Percentiles rank a stretch among this genome's conserved stretches.
These are phyloP conservation scores for Acrocyrtus sp. DNA, from an alignment of 2,888 invertebrate genomes.

Conservation along the genomic window DNA sequence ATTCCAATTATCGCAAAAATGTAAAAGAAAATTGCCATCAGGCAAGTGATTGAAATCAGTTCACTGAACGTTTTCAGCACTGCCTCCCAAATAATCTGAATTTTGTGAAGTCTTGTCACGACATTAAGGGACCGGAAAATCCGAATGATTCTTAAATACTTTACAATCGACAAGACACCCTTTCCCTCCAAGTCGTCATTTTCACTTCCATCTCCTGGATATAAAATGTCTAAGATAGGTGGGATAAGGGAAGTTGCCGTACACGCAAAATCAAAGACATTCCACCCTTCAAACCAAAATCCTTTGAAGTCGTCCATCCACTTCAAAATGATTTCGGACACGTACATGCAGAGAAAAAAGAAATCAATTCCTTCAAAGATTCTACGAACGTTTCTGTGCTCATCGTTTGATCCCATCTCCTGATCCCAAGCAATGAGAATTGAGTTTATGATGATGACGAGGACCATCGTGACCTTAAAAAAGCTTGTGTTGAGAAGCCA, in stretches of 20 bases:
- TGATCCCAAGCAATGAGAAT: constrained; percentile 51
- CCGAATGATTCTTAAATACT: constrained; percentile 57
- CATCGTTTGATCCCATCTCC: constrained; percentile 27
- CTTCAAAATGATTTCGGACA: constrained; percentile 58
- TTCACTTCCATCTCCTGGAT: constrained; percentile 41
- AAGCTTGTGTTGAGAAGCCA: constrained; percentile 50
- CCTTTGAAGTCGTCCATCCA: constrained; percentile 58
- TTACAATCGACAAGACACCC: constrained; percentile 29
- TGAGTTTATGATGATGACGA: constrained; percentile 55
- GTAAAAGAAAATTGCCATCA: constrained; percentile 60
- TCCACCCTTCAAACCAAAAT: constrained; percentile 61
- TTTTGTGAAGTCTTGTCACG: constrained; percentile 57
- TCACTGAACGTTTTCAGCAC: constrained; percentile 58
- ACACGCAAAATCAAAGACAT: constrained; percentile 55
- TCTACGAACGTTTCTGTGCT: background rate
- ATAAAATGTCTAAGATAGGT: constrained; percentile 49
- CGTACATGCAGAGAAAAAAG: constrained; percentile 57
- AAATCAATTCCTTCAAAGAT: constrained; percentile 55
- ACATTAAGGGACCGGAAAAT: constrained; percentile 60
- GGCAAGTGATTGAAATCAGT: constrained; percentile 54
- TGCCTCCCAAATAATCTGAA: constrained; percentile 59
- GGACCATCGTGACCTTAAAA: constrained; percentile 51
- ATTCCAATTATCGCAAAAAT: constrained; percentile 61
- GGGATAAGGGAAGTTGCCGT: constrained; percentile 32
- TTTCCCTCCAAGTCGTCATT: constrained; percentile 33